phyloP scores from a whole-genome alignment of 2,113 vertebrate species.

The Scophthalmus maximus region DNA sequence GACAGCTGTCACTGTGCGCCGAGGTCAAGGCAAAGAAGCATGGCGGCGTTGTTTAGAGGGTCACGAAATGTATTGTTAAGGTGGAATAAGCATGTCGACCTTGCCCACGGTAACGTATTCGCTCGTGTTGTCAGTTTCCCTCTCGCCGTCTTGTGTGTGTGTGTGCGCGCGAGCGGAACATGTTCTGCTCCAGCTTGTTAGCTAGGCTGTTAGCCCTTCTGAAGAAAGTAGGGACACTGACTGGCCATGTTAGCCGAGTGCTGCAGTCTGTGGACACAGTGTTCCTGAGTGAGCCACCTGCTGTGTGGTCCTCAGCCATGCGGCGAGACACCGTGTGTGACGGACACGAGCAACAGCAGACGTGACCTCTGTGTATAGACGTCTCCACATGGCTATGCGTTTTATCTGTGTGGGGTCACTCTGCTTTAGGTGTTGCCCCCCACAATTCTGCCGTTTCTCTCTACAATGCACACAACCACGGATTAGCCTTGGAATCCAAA shows the following conservation, averaged over 20 bases:
- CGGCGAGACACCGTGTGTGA: background rate
- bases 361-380: too few species aligned
- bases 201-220: conserved; percentile 63
- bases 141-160: background rate
- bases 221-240: conserved; percentile 15
- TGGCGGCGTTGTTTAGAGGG: conserved; percentile 83
- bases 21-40: conserved; percentile 77
- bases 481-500: conserved; percentile 6
- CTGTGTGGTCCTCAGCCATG: background rate
- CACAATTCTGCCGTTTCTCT: background rate
- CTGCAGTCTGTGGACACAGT: conserved; percentile 29
- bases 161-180: background rate
- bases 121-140: background rate
- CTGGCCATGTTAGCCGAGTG: background rate
- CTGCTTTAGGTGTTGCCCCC: background rate
- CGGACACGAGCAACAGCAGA: background rate
- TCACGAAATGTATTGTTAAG: conserved; percentile 71
- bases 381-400: background rate
- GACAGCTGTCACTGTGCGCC: conserved; percentile 67
- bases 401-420: too few species aligned
- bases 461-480: background rate
- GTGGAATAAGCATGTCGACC: conserved; percentile 77
- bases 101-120: conserved; percentile 79
- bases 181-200: conserved; percentile 23
- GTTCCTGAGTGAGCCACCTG: conserved; percentile 16